phyloP scores from a whole-genome alignment of 2,888 invertebrate genomes.

The Drosophila diplacantha region DNA sequence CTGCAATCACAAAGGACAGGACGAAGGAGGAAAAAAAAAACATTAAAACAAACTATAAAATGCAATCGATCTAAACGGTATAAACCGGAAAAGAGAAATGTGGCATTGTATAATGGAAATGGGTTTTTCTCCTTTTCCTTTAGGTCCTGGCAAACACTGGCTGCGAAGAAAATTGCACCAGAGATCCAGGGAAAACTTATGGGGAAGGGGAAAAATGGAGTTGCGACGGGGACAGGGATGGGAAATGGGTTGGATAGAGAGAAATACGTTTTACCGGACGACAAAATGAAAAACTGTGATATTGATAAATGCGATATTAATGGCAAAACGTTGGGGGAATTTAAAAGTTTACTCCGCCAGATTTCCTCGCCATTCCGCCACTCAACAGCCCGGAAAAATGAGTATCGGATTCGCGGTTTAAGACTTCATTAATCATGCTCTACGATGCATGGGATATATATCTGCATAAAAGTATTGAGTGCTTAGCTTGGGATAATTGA shows the following conservation, averaged over 20 bases:
- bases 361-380: conserved; percentile 24
- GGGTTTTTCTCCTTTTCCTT: conserved; percentile 49
- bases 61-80: conserved; percentile 73
- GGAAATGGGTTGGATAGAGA: conserved; percentile 38
- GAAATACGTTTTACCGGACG: conserved; percentile 58
- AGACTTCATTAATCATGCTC: conserved; percentile 60
- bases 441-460: conserved; percentile 4
- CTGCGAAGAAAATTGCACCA: conserved; percentile 56
- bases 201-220: conserved; percentile 13
- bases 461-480: conserved; percentile 3
- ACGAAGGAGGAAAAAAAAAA: conserved; percentile 33
- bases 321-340: conserved; percentile 64
- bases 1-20: conserved; percentile 34
- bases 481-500: conserved; percentile 17
- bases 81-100: conserved; percentile 71
- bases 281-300: conserved; percentile 71
- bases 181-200: conserved; percentile 15
- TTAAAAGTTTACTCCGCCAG: conserved; percentile 55
- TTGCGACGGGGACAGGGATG: conserved; percentile 12
- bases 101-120: conserved; percentile 71
- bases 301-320: conserved; percentile 71
- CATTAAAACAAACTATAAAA: conserved; percentile 74
- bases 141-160: conserved; percentile 39
- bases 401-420: conserved; percentile 52
- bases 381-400: conserved; percentile 48